Evolutionary conservation across 92 coral and sea anemone genomes (phyloP).

Genomic region (Desmophyllum pertusum): DNA sequence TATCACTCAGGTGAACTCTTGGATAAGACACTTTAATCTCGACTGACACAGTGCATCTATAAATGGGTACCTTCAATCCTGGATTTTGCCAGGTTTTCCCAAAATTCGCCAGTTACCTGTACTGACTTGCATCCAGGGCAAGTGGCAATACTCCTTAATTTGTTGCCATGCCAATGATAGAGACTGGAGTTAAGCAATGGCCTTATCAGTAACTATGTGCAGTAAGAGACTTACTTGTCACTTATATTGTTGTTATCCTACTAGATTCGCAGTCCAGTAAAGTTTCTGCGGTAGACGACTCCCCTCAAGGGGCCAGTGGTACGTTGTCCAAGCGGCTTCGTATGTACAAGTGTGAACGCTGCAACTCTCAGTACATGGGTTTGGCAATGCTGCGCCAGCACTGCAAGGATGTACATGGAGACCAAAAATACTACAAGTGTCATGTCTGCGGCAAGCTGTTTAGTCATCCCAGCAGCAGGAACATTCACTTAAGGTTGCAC

Average conservation of each 20-base stretch:
- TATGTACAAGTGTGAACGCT: constrained; percentile 82
- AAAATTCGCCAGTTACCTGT: no score
- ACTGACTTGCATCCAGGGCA: no score
- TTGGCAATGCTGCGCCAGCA: constrained; percentile 85
- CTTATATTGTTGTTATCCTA: not conserved
- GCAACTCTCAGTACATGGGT: constrained; percentile 75
- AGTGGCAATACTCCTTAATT: no score
- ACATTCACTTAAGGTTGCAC: constrained; percentile 91
- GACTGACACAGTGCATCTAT: no score
- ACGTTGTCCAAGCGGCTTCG: constrained; percentile 63
- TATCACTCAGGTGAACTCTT: not conserved
- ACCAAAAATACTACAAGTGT: constrained; percentile 93
- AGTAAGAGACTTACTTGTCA: not conserved
- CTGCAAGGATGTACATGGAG: constrained; percentile 82
- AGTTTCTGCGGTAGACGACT: constrained; percentile 15
- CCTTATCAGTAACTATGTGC: no score
- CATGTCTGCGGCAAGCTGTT: constrained; percentile 91
- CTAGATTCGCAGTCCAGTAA: constrained; percentile 30
- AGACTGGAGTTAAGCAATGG: no score
- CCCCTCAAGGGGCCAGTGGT: constrained; percentile 2
- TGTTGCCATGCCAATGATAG: no score
- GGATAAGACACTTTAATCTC: no score
- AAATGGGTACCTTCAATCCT: no score
- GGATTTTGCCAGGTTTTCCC: no score
- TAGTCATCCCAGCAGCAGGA: constrained; percentile 95